These are phyloP conservation scores for Fistularia tabacaria DNA, from an alignment of 2,797 vertebrate genomes.

Conservation along the genomic window DNA sequence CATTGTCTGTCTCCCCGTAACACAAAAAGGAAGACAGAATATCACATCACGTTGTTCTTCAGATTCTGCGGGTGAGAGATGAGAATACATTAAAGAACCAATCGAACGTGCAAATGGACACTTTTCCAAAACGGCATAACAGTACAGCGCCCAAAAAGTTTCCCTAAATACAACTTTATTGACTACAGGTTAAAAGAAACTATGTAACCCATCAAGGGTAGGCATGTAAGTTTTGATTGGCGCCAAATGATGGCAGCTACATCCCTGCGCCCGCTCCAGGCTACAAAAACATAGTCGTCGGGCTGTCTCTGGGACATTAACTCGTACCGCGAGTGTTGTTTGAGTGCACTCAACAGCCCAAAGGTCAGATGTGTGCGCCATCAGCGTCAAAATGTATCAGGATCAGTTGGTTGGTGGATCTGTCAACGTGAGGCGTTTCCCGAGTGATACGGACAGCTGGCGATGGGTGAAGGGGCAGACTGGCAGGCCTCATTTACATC, in stretches of 20 bases:
- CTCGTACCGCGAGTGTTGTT: constrained; percentile 76
- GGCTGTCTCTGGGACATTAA: constrained; percentile 75
- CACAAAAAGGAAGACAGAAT: too few species aligned
- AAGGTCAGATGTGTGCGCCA: constrained; percentile 68
- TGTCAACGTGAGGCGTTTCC: constrained; percentile 41
- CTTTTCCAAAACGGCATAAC: too few species aligned
- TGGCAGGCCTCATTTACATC: too few species aligned
- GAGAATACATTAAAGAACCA: too few species aligned
- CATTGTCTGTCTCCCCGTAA: too few species aligned
- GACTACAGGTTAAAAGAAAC: constrained; percentile 22
- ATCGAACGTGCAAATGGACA: too few species aligned
- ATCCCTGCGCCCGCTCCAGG: constrained; percentile 64
- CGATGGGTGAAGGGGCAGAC: background rate
- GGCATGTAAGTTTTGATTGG: constrained; percentile 82
- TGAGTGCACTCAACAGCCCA: constrained; percentile 61
- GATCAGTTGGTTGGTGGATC: constrained; percentile 52
- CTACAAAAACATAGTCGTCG: constrained; percentile 77
- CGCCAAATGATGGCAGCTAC: constrained; percentile 78
- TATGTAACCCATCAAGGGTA: too few species aligned
- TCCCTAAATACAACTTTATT: too few species aligned
- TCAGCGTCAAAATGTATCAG: constrained; percentile 72
- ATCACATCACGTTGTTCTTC: too few species aligned
- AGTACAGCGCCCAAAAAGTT: too few species aligned
- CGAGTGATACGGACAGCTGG: constrained; percentile 56
- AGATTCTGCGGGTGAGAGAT: too few species aligned